These are phyloP conservation scores for Campopleginae sp. DNA, from an alignment of 2,888 invertebrate species.

Conservation along the genomic window DNA sequence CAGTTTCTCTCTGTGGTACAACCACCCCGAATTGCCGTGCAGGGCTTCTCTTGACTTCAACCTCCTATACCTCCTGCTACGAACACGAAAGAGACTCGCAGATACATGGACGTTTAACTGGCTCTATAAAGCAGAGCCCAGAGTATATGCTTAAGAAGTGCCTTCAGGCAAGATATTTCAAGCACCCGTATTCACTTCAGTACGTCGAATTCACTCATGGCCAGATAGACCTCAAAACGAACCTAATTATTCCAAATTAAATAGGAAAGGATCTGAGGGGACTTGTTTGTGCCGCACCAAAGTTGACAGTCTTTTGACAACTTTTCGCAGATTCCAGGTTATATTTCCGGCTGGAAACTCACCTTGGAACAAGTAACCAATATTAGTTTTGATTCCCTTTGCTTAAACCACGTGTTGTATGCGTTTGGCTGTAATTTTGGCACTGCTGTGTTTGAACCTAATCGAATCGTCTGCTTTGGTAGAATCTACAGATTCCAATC, in stretches of 20 bases:
- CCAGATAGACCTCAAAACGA: slow-evolving; percentile 1
- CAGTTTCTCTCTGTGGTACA: slow-evolving; percentile 48
- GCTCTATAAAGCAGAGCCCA: slow-evolving; percentile 20
- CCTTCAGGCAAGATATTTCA: slow-evolving; percentile 9
- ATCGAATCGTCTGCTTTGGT: neutral
- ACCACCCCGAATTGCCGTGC: slow-evolving; percentile 11
- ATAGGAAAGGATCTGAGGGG: too few relatives aligned
- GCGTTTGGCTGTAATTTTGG: neutral
- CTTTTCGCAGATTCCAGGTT: neutral
- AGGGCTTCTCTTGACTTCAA: slow-evolving; percentile 5
- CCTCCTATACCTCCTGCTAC: slow-evolving; percentile 8
- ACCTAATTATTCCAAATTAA: neutral
- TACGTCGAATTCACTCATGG: slow-evolving; percentile 40
- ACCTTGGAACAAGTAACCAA: neutral
- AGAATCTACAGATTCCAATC: neutral
- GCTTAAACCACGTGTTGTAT: neutral
- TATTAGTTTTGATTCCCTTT: neutral
- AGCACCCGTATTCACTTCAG: slow-evolving; percentile 8
- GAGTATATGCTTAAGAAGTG: neutral
- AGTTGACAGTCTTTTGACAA: neutral
- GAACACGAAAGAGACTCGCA: slow-evolving; percentile 18
- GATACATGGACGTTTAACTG: slow-evolving; percentile 6
- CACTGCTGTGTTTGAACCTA: neutral
- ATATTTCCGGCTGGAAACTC: neutral
- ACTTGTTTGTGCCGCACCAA: neutral